Evolutionary conservation across 64 coral and sea anemone species (phyloP).

Genomic region (Anthopleura sola): DNA sequence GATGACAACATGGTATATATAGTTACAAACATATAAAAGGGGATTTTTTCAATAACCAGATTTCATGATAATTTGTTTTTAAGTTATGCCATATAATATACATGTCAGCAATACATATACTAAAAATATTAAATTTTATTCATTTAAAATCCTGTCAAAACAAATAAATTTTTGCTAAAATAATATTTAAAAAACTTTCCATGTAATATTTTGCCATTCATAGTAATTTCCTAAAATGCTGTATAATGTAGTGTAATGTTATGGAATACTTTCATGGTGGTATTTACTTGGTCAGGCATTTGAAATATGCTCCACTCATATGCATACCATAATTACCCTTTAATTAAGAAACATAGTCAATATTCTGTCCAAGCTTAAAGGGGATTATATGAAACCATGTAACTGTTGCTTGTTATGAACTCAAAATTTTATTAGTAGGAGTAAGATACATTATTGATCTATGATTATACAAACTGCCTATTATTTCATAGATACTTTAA

Average conservation of each 20-base stretch:
- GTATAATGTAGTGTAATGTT: background rate
- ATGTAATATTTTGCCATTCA: background rate
- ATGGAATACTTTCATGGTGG: background rate
- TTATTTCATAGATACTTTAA: too few relatives aligned
- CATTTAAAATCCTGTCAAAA: background rate
- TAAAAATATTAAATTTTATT: background rate
- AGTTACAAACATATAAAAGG: too few relatives aligned
- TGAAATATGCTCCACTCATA: background rate
- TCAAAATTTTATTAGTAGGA: background rate
- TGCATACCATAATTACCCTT: conserved; percentile 3
- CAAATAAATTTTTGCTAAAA: background rate
- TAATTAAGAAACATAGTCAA: background rate
- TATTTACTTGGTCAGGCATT: conserved; percentile 6
- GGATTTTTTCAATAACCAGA: background rate
- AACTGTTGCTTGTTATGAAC: background rate
- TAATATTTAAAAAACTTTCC: background rate
- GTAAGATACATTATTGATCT: too few relatives aligned
- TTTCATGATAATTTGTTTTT: background rate
- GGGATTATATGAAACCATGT: background rate
- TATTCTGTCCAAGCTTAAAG: background rate
- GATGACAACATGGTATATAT: too few relatives aligned
- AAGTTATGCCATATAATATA: background rate
- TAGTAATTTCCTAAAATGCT: background rate
- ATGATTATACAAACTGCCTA: background rate
- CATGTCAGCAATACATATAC: background rate